Base-by-base conservation (phyloP, 2,888 invertebrate genomes). In the Tetragonula carbonaria region DNA sequence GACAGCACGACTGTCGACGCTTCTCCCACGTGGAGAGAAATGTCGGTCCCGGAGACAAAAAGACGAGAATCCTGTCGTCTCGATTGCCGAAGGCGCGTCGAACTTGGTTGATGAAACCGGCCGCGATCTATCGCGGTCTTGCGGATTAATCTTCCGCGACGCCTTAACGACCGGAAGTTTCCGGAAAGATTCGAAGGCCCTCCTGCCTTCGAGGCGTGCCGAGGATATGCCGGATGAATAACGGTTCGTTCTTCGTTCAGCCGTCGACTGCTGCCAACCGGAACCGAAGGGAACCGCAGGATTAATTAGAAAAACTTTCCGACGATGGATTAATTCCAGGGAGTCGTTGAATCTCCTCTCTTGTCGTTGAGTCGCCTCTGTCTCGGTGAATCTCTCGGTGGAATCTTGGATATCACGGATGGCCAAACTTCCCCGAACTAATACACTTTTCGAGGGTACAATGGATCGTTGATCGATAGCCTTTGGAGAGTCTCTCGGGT, bases 11-110 rank as follows among this genome's bases (percentile, higher is more conserved):
- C 50, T 3, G 16, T 63, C 28, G 59, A 70, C 63, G 68, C 23
- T 74, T 51, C 77, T 67, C 63, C 79, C 85, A 80, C 85, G 85
- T 85, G 84, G 80, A 67, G 84, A 63, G 45, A 80, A 79, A 78
- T 51, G 28, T 23, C 38, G 71, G 23, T n/a, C 62, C 33, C 50
- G 28, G 28, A 1, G 33, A 70, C 62, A 23, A 45, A 28, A 18
- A 18, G 13, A 45, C 4, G n/a, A 18, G 66, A 38, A 66, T 16
- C 66, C 8, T 66, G 45, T 21, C 45, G 45, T 45, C 8, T 21
- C 23, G 74, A 63, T 71, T 45, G 55, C 23, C 33, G 6, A n/a
- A 55, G 28, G 50, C 45, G 50, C 45, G 59, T 18, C 53, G 23
- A 21, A n/a, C 57, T 59, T n/a, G 45, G 45, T 11, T 45, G 57